Evolutionary conservation across 2,113 vertebrate species (phyloP).

Genomic region (Limnothrissa miodon): DNA sequence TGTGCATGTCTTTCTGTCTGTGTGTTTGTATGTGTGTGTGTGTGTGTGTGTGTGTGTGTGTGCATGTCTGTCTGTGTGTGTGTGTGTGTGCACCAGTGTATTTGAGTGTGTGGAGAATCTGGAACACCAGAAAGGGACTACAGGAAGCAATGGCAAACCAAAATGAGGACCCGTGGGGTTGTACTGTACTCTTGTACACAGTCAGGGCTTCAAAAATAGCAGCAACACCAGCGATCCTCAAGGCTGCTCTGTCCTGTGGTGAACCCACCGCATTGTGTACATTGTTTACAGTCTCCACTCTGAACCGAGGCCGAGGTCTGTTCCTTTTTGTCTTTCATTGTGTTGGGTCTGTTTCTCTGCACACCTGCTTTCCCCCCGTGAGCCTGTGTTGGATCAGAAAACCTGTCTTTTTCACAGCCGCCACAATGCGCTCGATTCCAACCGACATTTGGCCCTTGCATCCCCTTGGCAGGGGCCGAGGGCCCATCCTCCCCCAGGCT

Average conservation of each 20-base stretch:
- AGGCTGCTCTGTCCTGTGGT: conserved; percentile 39
- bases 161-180: conserved; percentile 39
- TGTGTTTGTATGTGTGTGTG: too few species aligned
- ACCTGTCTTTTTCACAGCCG: conserved; percentile 48
- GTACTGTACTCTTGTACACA: conserved; percentile 41
- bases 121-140: background rate
- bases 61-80: too few species aligned
- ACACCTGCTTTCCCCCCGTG: conserved; percentile 37
- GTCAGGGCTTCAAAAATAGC: conserved; percentile 53
- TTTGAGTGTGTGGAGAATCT: background rate
- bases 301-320: conserved; percentile 40
- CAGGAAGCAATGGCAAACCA: background rate
- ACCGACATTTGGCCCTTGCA: conserved; percentile 59
- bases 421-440: conserved; percentile 59
- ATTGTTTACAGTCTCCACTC: conserved; percentile 54
- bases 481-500: conserved; percentile 52
- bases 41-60: conserved; percentile 12
- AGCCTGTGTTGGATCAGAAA: conserved; percentile 45
- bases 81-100: background rate
- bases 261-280: conserved; percentile 45
- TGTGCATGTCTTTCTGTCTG: too few species aligned
- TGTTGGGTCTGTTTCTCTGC: conserved; percentile 39
- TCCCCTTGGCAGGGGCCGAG: conserved; percentile 54
- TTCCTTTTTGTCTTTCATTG: conserved; percentile 11
- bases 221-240: conserved; percentile 13